Evolutionary conservation across 2,888 invertebrate species (phyloP).

Genomic region (Uropetala carovei): DNA sequence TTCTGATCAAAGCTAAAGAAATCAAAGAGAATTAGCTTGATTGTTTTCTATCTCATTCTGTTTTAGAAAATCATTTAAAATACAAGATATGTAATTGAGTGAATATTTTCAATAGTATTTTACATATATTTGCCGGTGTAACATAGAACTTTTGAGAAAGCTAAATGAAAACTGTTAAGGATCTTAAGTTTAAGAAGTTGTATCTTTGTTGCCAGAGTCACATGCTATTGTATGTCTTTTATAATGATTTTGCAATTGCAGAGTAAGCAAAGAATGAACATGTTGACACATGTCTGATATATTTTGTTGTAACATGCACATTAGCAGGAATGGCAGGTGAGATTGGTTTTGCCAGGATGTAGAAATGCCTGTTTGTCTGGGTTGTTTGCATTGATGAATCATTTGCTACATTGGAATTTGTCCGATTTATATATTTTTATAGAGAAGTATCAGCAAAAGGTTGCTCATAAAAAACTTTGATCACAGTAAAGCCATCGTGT

Average conservation of each 20-base stretch:
- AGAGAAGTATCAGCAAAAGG: constrained; percentile 42
- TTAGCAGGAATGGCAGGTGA: constrained; percentile 29
- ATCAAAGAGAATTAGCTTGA: too few species aligned
- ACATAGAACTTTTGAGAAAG: too few species aligned
- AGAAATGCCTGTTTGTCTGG: constrained; percentile 39
- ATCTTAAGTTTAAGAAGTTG: not conserved
- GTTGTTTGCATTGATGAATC: not conserved
- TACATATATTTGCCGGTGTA: too few species aligned
- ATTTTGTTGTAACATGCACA: not conserved
- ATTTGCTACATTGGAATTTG: constrained; percentile 6
- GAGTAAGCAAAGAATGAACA: constrained; percentile 4
- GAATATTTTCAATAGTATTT: too few species aligned
- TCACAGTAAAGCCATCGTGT: constrained; percentile 33
- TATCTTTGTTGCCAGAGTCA: not conserved
- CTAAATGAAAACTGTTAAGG: too few species aligned
- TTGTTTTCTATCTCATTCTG: too few species aligned
- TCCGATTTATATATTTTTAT: constrained; percentile 45
- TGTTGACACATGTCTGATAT: not conserved
- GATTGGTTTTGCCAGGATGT: constrained; percentile 23
- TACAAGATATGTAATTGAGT: too few species aligned
- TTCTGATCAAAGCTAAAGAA: too few species aligned
- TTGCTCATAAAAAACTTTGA: constrained; percentile 37
- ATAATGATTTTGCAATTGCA: constrained; percentile 38
- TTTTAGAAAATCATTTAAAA: too few species aligned
- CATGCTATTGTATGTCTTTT: constrained; percentile 26